Evolutionary conservation across 2,113 vertebrate genomes (phyloP), one percentile per base, ranked within the genome.

Genomic region (Hylia prasina): DNA sequence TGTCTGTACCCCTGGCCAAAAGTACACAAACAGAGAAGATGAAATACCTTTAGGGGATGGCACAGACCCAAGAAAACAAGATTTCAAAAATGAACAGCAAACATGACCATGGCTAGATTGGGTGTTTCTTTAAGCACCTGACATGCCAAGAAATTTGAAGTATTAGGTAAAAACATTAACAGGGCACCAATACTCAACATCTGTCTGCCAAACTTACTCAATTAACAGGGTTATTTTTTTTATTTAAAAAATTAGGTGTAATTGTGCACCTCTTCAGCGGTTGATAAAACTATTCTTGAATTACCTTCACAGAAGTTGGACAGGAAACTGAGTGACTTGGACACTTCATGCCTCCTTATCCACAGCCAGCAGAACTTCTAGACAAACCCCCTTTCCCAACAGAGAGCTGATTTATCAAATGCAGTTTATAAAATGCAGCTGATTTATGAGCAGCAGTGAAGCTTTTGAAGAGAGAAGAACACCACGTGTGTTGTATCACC

Each of bases 401-500:
- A 40, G 37, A 23, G 50, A 87, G 23, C 22, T 8, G 20, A 63
- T 39, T 48, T 30, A 31, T 3, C 7, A n/a, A 33, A 7, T 3
- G 7, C 57, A 23, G 2, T n/a, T n/a, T n/a, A n/a, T n/a, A n/a
- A n/a, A n/a, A n/a, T n/a, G n/a, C n/a, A n/a, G n/a, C n/a, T n/a
- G n/a, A n/a, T n/a, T n/a, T n/a, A n/a, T 15, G 68, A 90, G 50
- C 37, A 61, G 42, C 53, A 76, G 89, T 0, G 4, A 37, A 53
- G 69, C 23, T 33, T 40, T 24, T 16, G 11, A 44, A 23, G 22
- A 44, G 10, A n/a, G 11, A 24, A 15, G 21, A 53, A 8, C 23
- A 24, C 0, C 0, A 4, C 40, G 40, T 0, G 2, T 0, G 20
- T n/a, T 20, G 35, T 37, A 7, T 14, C 30, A 7, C 35, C 25